Evolutionary conservation across 2,113 vertebrate genomes (phyloP).

Genomic region (Bungarus multicinctus): DNA sequence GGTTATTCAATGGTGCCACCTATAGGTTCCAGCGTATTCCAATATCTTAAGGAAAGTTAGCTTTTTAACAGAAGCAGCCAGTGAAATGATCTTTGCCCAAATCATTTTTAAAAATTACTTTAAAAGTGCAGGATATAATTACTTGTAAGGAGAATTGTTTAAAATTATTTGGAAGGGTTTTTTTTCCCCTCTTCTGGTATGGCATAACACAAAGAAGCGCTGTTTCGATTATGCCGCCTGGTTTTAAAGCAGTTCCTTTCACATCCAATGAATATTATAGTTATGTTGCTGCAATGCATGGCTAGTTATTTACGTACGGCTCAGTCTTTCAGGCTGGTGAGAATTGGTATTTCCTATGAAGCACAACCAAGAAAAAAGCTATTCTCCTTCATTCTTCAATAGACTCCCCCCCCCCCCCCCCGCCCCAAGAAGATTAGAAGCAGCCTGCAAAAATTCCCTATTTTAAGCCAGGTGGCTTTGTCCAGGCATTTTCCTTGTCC

Average conservation of each 20-base stretch:
- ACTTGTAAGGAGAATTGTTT: not conserved
- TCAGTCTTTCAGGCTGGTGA: not conserved
- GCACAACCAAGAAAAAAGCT: not conserved
- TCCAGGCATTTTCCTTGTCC: not conserved
- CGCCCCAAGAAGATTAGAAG: not conserved
- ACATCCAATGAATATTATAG: not conserved
- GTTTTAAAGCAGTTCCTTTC: not conserved
- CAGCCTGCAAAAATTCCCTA: not conserved
- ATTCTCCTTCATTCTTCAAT: not conserved
- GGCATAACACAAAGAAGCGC: not conserved
- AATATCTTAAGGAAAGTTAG: slow-evolving; percentile 3
- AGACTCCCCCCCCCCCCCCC: too few species aligned
- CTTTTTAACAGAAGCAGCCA: not conserved
- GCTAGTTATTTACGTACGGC: not conserved
- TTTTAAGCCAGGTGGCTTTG: not conserved
- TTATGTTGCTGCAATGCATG: not conserved
- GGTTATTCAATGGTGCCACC: slow-evolving; percentile 75
- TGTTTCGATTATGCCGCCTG: not conserved
- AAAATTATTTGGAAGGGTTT: not conserved
- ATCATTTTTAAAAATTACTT: slow-evolving; percentile 16
- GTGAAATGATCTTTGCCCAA: not conserved
- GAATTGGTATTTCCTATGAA: not conserved
- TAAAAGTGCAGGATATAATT: not conserved
- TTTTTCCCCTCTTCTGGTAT: not conserved
- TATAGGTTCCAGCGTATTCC: slow-evolving; percentile 59